Conservation (phyloP, 1,140 invertebrate genomes). For the Coboldia fuscipes region DNA sequence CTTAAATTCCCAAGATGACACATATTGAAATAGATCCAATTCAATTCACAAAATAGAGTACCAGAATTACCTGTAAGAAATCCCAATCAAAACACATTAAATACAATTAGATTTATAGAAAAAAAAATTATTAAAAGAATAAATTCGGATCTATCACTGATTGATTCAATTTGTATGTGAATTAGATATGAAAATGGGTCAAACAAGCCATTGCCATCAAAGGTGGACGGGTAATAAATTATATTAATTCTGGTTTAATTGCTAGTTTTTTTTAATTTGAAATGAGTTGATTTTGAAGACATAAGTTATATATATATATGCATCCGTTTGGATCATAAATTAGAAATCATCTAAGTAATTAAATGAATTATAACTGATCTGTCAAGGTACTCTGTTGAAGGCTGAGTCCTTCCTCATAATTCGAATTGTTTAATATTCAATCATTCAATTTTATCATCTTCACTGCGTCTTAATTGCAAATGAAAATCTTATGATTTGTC, state of each 20-base stretch:
- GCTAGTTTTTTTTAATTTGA: slow-evolving; percentile 1
- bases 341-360: not conserved
- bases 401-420: no score
- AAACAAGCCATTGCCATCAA: slow-evolving; percentile 17
- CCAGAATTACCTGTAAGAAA: not conserved
- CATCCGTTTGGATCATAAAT: not conserved
- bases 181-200: not conserved
- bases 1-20: not conserved
- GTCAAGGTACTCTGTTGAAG: no score
- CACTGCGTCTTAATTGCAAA: no score
- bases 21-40: not conserved
- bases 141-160: not conserved
- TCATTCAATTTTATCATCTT: no score
- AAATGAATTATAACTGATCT: no score
- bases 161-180: not conserved
- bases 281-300: not conserved
- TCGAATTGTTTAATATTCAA: no score
- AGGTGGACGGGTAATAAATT: slow-evolving; percentile 21
- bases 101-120: not conserved
- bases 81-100: not conserved
- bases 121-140: not conserved
- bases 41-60: not conserved
- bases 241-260: slow-evolving; percentile 3
- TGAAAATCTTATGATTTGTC: no score
- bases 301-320: not conserved